Evolutionary conservation across 2,797 vertebrate genomes (phyloP).

Genomic region (Nothura maculosa): DNA sequence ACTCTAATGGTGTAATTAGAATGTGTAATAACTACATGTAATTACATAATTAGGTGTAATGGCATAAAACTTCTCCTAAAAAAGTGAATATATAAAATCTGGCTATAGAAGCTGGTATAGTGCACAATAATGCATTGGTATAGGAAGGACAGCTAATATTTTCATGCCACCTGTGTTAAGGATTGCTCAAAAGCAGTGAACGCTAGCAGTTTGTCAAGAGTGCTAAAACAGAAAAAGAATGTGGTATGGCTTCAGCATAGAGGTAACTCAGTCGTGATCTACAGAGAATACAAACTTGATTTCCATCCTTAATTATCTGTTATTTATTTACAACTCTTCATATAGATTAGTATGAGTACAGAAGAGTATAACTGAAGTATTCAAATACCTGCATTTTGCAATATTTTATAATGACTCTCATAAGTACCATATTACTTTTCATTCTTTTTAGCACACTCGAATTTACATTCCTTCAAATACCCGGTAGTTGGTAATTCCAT

Average conservation of each 20-base stretch:
- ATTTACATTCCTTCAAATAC: neutral
- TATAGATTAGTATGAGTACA: neutral
- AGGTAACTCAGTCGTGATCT: neutral
- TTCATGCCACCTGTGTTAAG: neutral
- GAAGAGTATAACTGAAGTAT: neutral
- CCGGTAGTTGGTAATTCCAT: neutral
- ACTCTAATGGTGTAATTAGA: conserved; percentile 50
- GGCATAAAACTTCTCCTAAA: conserved; percentile 28
- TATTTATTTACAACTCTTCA: neutral
- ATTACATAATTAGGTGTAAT: conserved; percentile 56
- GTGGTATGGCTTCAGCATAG: neutral
- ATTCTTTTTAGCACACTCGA: neutral
- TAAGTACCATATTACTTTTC: neutral
- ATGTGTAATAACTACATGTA: conserved; percentile 64
- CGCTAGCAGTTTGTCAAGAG: neutral
- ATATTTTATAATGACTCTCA: neutral
- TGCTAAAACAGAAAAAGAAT: neutral
- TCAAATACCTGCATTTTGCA: neutral
- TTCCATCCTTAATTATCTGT: neutral
- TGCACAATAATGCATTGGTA: neutral
- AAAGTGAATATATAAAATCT: neutral
- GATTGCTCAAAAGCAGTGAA: neutral
- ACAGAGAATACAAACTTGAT: neutral
- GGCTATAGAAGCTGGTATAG: neutral
- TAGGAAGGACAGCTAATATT: neutral